Evolutionary conservation across 2,113 vertebrate species (phyloP).

Genomic region (Marcusenius ussheri): DNA sequence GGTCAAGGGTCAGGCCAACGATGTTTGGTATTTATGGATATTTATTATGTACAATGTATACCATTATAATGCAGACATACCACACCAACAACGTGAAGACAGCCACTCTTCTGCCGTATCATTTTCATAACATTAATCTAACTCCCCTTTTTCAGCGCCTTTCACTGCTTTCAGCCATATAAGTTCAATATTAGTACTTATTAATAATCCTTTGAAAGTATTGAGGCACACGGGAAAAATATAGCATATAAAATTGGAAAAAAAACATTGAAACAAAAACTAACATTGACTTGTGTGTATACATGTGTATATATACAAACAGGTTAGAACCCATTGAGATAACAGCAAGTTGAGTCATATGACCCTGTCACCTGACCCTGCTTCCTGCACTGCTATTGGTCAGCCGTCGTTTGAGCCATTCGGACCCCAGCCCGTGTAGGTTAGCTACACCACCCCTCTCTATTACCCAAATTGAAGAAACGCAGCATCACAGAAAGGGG

Average conservation of each 20-base stretch:
- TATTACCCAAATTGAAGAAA: background rate
- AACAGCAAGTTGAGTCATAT: background rate
- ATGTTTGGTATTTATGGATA: background rate
- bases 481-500: background rate
- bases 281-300: conserved; percentile 1
- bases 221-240: conserved; percentile 55
- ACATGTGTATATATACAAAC: background rate
- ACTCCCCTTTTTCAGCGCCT: background rate
- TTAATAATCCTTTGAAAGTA: conserved; percentile 54
- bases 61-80: conserved; percentile 48
- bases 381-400: background rate
- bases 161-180: background rate
- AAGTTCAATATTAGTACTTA: conserved; percentile 18
- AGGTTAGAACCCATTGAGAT: conserved; percentile 10
- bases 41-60: conserved; percentile 59
- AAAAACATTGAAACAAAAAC: background rate
- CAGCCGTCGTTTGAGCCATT: background rate
- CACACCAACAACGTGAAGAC: conserved; percentile 50
- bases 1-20: background rate
- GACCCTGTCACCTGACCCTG: background rate
- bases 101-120: background rate
- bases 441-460: conserved; percentile 21
- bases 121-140: background rate
- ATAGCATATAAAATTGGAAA: background rate
- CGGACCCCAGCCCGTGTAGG: background rate